A percentile compares a stretch with the other conserved stretches of the same genome.
Evolutionary conservation across 2,888 invertebrate species (phyloP).

Genomic region (Tortrix viridana): DNA sequence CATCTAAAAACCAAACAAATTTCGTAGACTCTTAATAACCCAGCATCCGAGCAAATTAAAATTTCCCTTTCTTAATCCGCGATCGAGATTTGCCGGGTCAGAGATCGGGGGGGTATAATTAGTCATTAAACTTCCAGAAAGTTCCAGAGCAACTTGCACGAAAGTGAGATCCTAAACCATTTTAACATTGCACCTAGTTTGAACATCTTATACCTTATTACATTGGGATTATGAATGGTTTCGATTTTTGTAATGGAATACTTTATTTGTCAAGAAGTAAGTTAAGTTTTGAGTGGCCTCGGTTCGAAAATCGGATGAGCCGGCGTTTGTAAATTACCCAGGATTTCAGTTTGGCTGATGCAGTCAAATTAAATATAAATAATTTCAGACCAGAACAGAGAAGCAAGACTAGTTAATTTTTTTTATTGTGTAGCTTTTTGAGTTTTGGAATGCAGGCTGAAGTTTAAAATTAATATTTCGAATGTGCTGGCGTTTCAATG

Average conservation of each 20-base stretch:
- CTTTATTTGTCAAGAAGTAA: constrained; percentile 40
- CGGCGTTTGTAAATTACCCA: constrained; percentile 49
- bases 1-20: neutral
- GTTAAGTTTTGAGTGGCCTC: constrained; percentile 53
- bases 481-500: too few species aligned
- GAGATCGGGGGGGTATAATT: constrained; percentile 45
- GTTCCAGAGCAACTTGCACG: constrained; percentile 41
- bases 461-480: neutral
- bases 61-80: constrained; percentile 37
- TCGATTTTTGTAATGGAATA: neutral
- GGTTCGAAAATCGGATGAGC: constrained; percentile 51
- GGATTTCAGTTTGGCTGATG: constrained; percentile 39
- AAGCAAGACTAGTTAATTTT: constrained; percentile 13
- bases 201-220: constrained; percentile 3
- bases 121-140: constrained; percentile 53
- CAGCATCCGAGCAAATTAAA: constrained; percentile 26
- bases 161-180: constrained; percentile 37
- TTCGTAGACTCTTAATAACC: neutral
- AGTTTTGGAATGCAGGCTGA: neutral
- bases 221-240: constrained; percentile 5
- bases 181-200: neutral
- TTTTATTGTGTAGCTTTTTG: constrained; percentile 9
- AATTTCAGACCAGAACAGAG: constrained; percentile 16
- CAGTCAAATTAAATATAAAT: constrained; percentile 35
- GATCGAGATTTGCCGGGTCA: constrained; percentile 43